These are phyloP conservation scores for Penaeus chinensis DNA, from an alignment of 1,140 invertebrate genomes.

Conservation along the genomic window DNA sequence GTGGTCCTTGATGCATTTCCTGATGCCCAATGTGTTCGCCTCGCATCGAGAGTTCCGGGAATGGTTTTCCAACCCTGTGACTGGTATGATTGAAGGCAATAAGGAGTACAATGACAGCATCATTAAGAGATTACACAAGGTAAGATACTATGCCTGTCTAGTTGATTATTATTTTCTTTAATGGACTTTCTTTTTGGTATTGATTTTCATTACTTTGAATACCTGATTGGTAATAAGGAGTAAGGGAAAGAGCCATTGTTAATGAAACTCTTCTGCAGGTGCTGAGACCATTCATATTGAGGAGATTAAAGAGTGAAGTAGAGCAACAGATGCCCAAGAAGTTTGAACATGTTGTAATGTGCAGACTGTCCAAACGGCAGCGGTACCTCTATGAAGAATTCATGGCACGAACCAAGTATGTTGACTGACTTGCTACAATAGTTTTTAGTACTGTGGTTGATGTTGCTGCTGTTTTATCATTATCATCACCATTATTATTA, in stretches of 20 bases:
- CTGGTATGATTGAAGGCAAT: slow-evolving; percentile 97
- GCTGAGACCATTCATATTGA: slow-evolving; percentile 94
- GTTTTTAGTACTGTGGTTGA: not conserved
- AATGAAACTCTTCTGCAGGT: slow-evolving; percentile 74
- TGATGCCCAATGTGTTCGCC: slow-evolving; percentile 99
- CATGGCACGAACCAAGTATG: slow-evolving; percentile 96
- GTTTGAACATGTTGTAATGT: slow-evolving; percentile 97
- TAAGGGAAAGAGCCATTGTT: not conserved
- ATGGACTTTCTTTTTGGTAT: too few species aligned
- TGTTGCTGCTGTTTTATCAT: not conserved
- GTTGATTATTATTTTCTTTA: too few species aligned
- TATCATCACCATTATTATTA: not conserved
- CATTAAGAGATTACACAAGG: slow-evolving; percentile 96
- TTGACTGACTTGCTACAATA: slow-evolving; percentile 45
- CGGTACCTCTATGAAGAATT: slow-evolving; percentile 99
- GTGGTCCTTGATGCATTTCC: slow-evolving; percentile 99
- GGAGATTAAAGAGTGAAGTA: slow-evolving; percentile 96
- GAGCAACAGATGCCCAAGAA: slow-evolving; percentile 99
- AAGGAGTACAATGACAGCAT: slow-evolving; percentile 94
- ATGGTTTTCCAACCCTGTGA: slow-evolving; percentile 99
- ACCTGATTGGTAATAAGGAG: too few species aligned
- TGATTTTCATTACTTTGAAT: too few species aligned
- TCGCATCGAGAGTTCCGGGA: slow-evolving; percentile 89
- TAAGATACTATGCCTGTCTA: slow-evolving; percentile 66
- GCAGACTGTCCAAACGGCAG: slow-evolving; percentile 95